Percentiles rank a stretch among this genome's conserved stretches.
Conservation (phyloP, 2,113 vertebrate genomes). For the Odocoileus virginianus region DNA sequence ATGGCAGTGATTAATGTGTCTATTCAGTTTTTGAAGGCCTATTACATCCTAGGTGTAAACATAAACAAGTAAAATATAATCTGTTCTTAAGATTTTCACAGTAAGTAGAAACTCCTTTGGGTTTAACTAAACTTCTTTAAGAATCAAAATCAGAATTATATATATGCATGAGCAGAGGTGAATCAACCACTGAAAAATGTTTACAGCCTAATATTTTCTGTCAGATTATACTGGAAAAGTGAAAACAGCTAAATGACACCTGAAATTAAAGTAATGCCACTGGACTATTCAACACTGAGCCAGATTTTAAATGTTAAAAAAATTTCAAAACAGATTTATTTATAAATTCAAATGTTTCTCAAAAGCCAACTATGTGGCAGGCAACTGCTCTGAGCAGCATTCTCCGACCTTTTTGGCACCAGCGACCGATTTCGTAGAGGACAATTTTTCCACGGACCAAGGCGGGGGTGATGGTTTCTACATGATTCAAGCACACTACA, state of each 20-base stretch:
- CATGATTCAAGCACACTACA: not conserved
- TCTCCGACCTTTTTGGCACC: not conserved
- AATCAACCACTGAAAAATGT: not conserved
- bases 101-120: not conserved
- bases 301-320: not conserved
- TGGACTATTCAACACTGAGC: not conserved
- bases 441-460: not conserved
- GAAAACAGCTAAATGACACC: not conserved
- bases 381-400: not conserved
- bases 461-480: not conserved
- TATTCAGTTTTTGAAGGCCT: not conserved
- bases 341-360: not conserved
- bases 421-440: not conserved
- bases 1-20: not conserved
- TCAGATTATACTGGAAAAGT: not conserved
- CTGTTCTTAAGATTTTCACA: slow-evolving; percentile 7
- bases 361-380: not conserved
- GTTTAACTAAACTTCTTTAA: not conserved
- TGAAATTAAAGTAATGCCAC: not conserved
- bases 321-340: not conserved
- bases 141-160: slow-evolving; percentile 16
- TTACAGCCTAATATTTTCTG: not conserved
- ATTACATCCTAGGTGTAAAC: not conserved
- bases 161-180: not conserved
- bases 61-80: not conserved